phyloP scores from a whole-genome alignment of 2,888 invertebrate species.

The Drosophila conformis region DNA sequence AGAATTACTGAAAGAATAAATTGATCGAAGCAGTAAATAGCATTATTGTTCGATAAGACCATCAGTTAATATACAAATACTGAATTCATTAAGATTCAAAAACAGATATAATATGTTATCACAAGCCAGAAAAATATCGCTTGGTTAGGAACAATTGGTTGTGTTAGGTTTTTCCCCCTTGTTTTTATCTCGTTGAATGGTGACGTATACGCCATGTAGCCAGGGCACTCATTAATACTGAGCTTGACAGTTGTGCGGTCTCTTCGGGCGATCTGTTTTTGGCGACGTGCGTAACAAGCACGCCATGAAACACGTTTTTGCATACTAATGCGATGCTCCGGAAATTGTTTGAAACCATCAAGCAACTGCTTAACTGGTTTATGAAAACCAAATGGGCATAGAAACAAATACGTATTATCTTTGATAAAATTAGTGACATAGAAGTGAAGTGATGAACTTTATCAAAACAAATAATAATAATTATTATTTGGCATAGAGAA shows the following conservation, averaged over 20 bases:
- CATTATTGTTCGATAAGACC: neutral
- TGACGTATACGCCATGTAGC: conserved; percentile 66
- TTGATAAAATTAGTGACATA: neutral
- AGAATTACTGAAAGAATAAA: neutral
- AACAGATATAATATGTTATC: neutral
- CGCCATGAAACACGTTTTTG: conserved; percentile 70
- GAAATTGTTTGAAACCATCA: conserved; percentile 8
- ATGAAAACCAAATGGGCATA: neutral
- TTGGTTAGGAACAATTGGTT: neutral
- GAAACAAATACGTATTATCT: neutral
- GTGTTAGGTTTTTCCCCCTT: conserved; percentile 4
- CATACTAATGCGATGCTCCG: conserved; percentile 56
- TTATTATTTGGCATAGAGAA: neutral
- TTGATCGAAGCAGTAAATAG: conserved; percentile 7
- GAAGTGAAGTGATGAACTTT: too few species aligned
- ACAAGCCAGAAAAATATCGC: neutral
- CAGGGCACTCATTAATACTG: conserved; percentile 35
- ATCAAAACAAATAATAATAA: neutral
- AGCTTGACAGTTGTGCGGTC: conserved; percentile 24
- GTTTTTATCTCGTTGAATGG: conserved; percentile 12
- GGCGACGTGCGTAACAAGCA: conserved; percentile 54
- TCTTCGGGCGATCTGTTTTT: conserved; percentile 35
- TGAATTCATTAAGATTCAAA: neutral
- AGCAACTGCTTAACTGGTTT: conserved; percentile 39
- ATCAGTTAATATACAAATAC: neutral